phyloP scores from a whole-genome alignment of 2,888 invertebrate species.

The Rhagonycha fulva region DNA sequence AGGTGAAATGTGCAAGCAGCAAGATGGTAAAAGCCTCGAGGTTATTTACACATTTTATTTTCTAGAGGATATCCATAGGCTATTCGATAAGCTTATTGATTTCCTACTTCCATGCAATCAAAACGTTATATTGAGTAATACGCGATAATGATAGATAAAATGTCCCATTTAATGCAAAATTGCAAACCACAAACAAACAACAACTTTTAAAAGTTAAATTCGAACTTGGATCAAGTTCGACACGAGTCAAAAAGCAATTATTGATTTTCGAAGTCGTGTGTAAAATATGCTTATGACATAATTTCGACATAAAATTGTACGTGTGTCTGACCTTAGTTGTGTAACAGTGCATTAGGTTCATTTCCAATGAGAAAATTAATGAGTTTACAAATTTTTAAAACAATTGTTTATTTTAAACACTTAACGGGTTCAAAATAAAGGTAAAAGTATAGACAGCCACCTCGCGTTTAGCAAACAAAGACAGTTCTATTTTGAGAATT shows the following conservation, averaged over 20 bases:
- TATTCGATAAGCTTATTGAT: constrained; percentile 14
- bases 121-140: constrained; percentile 8
- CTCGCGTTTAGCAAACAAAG: neutral
- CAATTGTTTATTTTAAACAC: neutral
- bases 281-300: neutral
- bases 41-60: constrained; percentile 23
- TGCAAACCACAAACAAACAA: constrained; percentile 11
- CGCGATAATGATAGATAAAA: constrained; percentile 3
- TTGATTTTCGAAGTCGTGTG: neutral
- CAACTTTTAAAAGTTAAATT: neutral
- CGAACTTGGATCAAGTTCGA: neutral
- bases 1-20: constrained; percentile 25
- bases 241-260: neutral
- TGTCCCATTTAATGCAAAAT: constrained; percentile 6
- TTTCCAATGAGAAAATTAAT: neutral
- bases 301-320: neutral
- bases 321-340: neutral
- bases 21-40: constrained; percentile 23
- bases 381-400: neutral
- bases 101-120: constrained; percentile 17
- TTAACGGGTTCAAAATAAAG: neutral
- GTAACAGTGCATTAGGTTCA: neutral
- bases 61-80: constrained; percentile 13
- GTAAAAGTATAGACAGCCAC: neutral
- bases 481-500: neutral